A percentile compares a stretch with the other conserved stretches of the same genome.
These are phyloP conservation scores for Eucera pruinosa DNA, from an alignment of 2,888 invertebrate genomes.

Conservation along the genomic window DNA sequence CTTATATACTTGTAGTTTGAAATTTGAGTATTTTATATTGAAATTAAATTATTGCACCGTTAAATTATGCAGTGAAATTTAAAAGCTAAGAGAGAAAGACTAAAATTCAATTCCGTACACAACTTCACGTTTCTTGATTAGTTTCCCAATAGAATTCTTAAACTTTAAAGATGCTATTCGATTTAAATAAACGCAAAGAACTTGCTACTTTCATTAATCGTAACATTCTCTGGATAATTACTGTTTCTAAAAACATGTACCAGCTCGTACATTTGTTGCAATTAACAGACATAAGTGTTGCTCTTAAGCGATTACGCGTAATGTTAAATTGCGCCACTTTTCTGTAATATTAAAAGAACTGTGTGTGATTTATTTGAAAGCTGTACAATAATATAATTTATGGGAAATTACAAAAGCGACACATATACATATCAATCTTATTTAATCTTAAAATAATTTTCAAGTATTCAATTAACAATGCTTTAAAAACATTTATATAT, in stretches of 20 bases:
- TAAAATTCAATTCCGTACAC: not conserved
- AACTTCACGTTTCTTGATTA: slow-evolving; percentile 7
- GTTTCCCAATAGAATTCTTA: slow-evolving; percentile 11
- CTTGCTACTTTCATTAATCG: not conserved
- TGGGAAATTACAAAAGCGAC: not conserved
- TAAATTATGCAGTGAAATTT: not conserved
- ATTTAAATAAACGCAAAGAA: slow-evolving; percentile 12
- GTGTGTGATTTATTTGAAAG: slow-evolving; percentile 10
- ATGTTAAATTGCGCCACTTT: slow-evolving; percentile 32
- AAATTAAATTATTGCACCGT: not conserved
- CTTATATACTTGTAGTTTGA: not conserved
- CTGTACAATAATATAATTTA: not conserved
- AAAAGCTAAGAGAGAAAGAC: not conserved
- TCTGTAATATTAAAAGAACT: slow-evolving; percentile 4
- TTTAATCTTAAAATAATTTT: too few relatives aligned
- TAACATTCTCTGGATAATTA: slow-evolving; percentile 1
- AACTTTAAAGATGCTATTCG: slow-evolving; percentile 6
- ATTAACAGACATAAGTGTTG: slow-evolving; percentile 38
- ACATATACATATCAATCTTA: too few relatives aligned
- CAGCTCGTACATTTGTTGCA: not conserved
- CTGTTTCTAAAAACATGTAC: slow-evolving; percentile 23
- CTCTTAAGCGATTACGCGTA: slow-evolving; percentile 25
- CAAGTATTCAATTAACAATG: not conserved
- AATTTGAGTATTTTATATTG: slow-evolving; percentile 6
- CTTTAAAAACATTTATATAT: not conserved